These are phyloP conservation scores for Heliconius ethilla DNA, from an alignment of 2,888 invertebrate species.

Conservation along the genomic window DNA sequence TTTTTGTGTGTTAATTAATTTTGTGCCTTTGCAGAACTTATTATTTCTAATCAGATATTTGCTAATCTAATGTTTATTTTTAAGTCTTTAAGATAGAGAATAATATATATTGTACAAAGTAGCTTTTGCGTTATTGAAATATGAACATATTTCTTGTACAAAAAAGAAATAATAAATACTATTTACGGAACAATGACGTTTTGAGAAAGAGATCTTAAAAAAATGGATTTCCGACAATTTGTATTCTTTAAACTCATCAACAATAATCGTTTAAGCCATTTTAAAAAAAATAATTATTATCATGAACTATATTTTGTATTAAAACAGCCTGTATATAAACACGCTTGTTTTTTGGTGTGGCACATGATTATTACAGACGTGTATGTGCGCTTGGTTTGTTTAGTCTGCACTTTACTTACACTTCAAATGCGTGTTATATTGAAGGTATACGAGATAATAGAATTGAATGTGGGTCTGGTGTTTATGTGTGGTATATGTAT, in stretches of 20 bases:
- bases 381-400: constrained; percentile 62
- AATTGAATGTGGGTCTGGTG: background rate
- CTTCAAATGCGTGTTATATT: constrained; percentile 16
- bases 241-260: too few species aligned
- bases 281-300: background rate
- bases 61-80: too few species aligned
- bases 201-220: too few species aligned
- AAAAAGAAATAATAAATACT: too few species aligned
- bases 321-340: constrained; percentile 54
- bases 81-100: too few species aligned
- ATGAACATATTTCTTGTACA: too few species aligned
- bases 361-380: constrained; percentile 57
- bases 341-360: constrained; percentile 55
- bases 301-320: background rate
- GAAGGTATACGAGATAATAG: background rate
- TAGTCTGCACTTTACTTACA: constrained; percentile 58
- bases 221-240: too few species aligned
- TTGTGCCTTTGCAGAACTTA: background rate
- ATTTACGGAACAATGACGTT: too few species aligned
- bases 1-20: background rate
- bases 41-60: too few species aligned
- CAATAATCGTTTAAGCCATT: too few species aligned
- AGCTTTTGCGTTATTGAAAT: too few species aligned
- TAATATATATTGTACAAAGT: too few species aligned
- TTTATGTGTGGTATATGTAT: background rate